phyloP scores from a whole-genome alignment of 1,140 invertebrate species.

The Aphaenogaster rudis region DNA sequence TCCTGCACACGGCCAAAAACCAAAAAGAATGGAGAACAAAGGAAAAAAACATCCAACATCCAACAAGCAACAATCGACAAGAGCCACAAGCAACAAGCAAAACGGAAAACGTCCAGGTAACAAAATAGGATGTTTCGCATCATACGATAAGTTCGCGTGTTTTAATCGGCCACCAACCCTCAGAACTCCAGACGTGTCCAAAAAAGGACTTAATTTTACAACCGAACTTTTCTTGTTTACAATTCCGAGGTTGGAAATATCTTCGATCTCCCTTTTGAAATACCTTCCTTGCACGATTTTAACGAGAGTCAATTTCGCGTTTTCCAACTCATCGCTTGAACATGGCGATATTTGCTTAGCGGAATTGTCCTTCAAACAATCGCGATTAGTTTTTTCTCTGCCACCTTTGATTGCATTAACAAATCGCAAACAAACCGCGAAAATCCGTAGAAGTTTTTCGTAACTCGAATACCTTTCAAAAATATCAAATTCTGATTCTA shows the following conservation, averaged over 20 bases:
- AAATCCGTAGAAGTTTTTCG: neutral
- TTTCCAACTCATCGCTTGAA: neutral
- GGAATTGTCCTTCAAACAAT: neutral
- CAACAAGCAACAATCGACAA: no score
- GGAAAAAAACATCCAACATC: no score
- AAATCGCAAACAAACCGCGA: neutral
- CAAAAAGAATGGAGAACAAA: no score
- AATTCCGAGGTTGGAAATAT: neutral
- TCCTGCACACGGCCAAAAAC: neutral
- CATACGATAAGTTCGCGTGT: neutral
- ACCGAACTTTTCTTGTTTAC: neutral
- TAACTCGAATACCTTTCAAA: neutral
- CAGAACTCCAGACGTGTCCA: neutral
- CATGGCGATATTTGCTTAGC: neutral
- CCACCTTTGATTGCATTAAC: neutral
- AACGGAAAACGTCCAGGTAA: constrained; percentile 1
- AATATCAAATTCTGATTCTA: neutral
- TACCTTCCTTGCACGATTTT: neutral
- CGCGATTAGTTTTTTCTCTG: neutral
- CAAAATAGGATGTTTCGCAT: neutral
- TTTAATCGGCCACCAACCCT: neutral
- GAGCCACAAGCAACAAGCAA: no score
- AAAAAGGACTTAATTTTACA: neutral
- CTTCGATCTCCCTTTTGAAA: neutral
- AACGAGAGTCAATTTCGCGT: neutral